phyloP scores from a whole-genome alignment of 1,140 invertebrate species.

The Diprion similis region DNA sequence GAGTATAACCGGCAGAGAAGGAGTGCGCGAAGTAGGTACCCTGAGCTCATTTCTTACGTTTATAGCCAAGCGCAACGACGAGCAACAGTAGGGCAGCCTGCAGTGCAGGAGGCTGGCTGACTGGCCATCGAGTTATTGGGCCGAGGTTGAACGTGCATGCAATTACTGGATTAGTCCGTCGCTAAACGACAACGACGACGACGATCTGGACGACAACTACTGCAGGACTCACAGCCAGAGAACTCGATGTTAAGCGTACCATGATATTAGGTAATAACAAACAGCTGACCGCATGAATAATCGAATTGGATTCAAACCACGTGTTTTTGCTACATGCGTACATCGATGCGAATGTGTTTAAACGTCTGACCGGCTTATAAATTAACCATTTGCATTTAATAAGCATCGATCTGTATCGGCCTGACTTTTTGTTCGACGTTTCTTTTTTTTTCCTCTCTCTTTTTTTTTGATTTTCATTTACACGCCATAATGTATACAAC shows the following conservation, averaged over 20 bases:
- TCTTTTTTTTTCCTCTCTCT: not conserved
- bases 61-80: too few species aligned
- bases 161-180: constrained; percentile 1
- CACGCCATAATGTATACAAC: too few species aligned
- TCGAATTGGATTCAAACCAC: too few species aligned
- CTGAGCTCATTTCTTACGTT: too few species aligned
- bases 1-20: too few species aligned
- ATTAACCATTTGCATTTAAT: not conserved
- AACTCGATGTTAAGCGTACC: not conserved
- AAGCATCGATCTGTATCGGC: not conserved
- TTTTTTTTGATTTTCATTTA: too few species aligned
- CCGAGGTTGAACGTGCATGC: not conserved
- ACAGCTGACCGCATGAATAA: not conserved
- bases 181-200: too few species aligned
- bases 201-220: not conserved
- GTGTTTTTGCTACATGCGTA: too few species aligned
- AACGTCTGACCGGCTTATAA: not conserved
- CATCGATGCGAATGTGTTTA: not conserved
- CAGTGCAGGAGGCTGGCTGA: too few species aligned
- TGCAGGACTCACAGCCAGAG: not conserved
- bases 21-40: too few species aligned
- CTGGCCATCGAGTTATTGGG: not conserved
- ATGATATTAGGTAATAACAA: not conserved
- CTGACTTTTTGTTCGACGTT: not conserved
- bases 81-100: too few species aligned